Evolutionary conservation across 2,797 vertebrate species (phyloP).

Genomic region (Botia kubotai): DNA sequence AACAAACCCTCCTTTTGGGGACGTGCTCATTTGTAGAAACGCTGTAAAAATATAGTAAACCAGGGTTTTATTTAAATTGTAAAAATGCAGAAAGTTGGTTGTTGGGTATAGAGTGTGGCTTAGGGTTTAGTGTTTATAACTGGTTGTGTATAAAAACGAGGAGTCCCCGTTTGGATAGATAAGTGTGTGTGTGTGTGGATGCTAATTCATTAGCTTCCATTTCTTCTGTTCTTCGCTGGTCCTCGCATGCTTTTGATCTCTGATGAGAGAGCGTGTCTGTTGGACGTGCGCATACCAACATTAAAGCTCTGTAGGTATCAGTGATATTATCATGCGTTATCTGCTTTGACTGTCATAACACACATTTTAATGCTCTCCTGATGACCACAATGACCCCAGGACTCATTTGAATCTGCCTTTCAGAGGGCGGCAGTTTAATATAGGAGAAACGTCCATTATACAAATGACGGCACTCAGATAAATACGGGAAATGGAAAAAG

Average conservation of each 20-base stretch:
- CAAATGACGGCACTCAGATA: constrained; percentile 17
- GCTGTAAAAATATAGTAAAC: too few relatives aligned
- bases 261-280: constrained; percentile 12
- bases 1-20: too few relatives aligned
- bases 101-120: too few relatives aligned
- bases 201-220: too few relatives aligned
- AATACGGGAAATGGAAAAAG: constrained; percentile 46
- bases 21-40: too few relatives aligned
- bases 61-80: too few relatives aligned
- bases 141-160: too few relatives aligned
- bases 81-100: too few relatives aligned
- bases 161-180: too few relatives aligned
- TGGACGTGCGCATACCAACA: constrained; percentile 23
- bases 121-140: too few relatives aligned
- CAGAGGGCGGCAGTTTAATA: constrained; percentile 19
- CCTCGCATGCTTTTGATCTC: not conserved
- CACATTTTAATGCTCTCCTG: constrained; percentile 40
- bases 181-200: too few relatives aligned
- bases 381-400: constrained; percentile 21
- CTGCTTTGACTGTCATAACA: constrained; percentile 37
- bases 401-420: constrained; percentile 54
- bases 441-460: constrained; percentile 24
- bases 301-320: not conserved
- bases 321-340: constrained; percentile 43
- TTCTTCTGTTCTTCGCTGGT: too few relatives aligned